Conservation (phyloP, 2,113 vertebrate species). For the Tauraco erythrolophus region DNA sequence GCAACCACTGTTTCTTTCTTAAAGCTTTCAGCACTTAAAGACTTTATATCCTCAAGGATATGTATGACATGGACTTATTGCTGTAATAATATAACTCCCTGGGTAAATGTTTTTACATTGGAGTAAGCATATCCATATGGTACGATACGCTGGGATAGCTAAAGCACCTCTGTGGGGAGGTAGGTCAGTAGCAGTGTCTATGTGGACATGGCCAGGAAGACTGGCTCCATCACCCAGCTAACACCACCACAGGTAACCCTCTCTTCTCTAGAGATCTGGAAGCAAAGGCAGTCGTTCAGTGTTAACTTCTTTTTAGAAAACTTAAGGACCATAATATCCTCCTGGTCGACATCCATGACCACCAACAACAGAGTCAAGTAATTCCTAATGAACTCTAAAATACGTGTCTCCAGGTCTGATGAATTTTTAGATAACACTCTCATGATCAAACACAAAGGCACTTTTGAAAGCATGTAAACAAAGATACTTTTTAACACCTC, state of each 20-base stretch:
- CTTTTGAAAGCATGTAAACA: neutral
- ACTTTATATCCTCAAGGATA: neutral
- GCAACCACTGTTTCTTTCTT: neutral
- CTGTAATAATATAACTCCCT: neutral
- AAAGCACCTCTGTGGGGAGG: neutral
- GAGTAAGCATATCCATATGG: neutral
- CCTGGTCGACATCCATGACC: neutral
- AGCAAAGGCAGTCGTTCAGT: neutral
- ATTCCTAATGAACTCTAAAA: neutral
- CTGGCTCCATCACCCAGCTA: neutral
- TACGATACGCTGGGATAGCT: neutral
- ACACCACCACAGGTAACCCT: neutral
- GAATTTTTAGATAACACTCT: neutral
- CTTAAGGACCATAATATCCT: neutral
- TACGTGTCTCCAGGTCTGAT: neutral
- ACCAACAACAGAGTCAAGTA: neutral
- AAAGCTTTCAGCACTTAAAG: neutral
- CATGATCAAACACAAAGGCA: neutral
- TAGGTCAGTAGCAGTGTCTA: neutral
- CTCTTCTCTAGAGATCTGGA: neutral
- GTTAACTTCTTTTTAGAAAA: neutral
- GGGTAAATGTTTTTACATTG: neutral
- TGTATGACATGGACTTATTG: neutral
- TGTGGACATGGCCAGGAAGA: neutral
- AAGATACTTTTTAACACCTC: neutral